These are phyloP conservation scores for Allobates femoralis DNA, from an alignment of 2,797 vertebrate genomes.

Conservation along the genomic window DNA sequence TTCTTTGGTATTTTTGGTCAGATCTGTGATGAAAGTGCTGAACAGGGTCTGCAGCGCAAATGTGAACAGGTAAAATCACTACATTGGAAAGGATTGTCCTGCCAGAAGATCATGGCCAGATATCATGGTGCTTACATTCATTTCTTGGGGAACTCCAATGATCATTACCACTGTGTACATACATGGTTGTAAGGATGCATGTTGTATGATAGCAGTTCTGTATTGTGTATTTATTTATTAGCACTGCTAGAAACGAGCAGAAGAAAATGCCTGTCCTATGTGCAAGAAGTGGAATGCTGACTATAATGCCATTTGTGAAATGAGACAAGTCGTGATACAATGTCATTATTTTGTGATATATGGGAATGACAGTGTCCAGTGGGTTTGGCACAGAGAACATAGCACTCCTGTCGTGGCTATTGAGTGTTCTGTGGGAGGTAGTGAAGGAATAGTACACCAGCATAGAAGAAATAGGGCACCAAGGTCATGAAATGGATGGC, in stretches of 20 bases:
- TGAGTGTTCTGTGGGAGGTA: constrained; percentile 58
- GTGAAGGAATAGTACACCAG: constrained; percentile 27
- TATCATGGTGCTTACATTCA: neutral
- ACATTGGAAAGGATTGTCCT: neutral
- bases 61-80: neutral
- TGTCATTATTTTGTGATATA: constrained; percentile 23
- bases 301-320: neutral
- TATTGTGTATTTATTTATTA: neutral
- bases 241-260: neutral
- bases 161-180: neutral
- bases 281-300: neutral
- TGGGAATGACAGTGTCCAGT: constrained; percentile 23
- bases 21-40: no score
- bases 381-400: constrained; percentile 4
- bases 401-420: constrained; percentile 60
- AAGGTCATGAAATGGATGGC: constrained; percentile 66
- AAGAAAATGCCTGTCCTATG: neutral
- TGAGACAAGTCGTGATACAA: constrained; percentile 24
- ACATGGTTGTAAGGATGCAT: neutral
- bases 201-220: neutral
- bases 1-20: no score
- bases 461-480: neutral
- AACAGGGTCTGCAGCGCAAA: no score
- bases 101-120: neutral
- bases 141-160: neutral